Evolutionary conservation across 2,797 vertebrate species (phyloP).

Genomic region (Catamblyrhynchus diadema): DNA sequence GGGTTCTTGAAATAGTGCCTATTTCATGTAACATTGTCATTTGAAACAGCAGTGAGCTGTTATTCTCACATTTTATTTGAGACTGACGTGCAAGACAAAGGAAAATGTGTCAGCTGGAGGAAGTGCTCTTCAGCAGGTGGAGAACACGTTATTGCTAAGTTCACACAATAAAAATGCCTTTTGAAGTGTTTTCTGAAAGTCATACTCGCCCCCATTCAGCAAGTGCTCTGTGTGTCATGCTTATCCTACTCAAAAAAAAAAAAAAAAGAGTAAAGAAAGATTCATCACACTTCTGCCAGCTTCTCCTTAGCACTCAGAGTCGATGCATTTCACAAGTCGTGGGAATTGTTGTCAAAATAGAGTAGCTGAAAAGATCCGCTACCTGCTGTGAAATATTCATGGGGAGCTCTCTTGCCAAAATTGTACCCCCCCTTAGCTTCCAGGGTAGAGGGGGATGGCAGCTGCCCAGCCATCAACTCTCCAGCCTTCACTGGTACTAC

Average conservation of each 20-base stretch:
- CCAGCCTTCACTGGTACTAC: not conserved
- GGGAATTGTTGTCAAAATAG: conserved; percentile 4
- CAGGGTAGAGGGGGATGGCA: not conserved
- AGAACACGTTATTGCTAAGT: not conserved
- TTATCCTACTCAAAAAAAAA: not conserved
- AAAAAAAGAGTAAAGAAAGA: not conserved
- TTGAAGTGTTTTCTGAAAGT: not conserved
- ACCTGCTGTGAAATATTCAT: not conserved
- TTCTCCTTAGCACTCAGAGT: not conserved
- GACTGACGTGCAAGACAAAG: not conserved
- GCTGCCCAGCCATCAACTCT: not conserved
- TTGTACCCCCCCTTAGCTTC: not conserved
- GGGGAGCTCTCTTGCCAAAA: not conserved
- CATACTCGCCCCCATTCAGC: not conserved
- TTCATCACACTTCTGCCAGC: not conserved
- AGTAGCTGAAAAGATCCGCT: not conserved
- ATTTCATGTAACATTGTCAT: not conserved
- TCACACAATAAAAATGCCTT: not conserved
- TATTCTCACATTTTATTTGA: conserved; percentile 11
- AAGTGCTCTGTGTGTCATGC: not conserved
- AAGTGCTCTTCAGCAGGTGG: not conserved
- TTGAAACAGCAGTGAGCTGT: not conserved
- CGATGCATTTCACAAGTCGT: not conserved
- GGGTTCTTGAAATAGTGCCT: not conserved
- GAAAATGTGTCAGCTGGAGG: not conserved